Evolutionary conservation across 2,113 vertebrate species (phyloP).

Genomic region (Corvus hawaiiensis): DNA sequence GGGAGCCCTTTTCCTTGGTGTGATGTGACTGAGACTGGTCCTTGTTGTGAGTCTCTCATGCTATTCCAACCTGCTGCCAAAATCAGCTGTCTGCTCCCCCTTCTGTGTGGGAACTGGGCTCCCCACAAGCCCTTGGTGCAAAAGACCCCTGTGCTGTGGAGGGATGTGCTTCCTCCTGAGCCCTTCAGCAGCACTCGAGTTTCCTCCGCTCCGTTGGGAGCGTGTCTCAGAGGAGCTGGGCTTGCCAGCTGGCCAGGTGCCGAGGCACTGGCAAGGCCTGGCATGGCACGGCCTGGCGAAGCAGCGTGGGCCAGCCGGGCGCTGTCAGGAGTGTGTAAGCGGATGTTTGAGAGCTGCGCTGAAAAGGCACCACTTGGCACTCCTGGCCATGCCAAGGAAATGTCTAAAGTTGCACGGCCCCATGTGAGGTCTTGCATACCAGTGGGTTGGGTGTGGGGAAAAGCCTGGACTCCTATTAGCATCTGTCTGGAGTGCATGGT

Average conservation of each 20-base stretch:
- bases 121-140: not conserved
- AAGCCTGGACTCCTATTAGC: not conserved
- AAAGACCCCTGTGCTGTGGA: not conserved
- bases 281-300: not conserved
- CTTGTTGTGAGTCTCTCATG: fast-evolving
- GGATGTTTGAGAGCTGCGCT: not conserved
- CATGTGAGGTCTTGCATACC: not conserved
- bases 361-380: not conserved
- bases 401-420: not conserved
- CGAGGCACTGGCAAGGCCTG: not conserved
- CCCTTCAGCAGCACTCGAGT: not conserved
- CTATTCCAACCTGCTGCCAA: not conserved
- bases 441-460: not conserved
- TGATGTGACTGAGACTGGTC: not conserved
- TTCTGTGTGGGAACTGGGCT: not conserved
- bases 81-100: not conserved
- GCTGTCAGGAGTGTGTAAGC: not conserved
- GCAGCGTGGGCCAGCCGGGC: not conserved
- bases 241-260: not conserved
- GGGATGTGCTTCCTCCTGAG: fast-evolving
- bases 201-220: fast-evolving
- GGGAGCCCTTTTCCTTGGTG: not conserved
- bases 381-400: not conserved
- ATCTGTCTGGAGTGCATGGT: fast-evolving
- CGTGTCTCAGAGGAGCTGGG: fast-evolving